phyloP scores from a whole-genome alignment of 1,140 invertebrate species.

The Phocides pigmalion region DNA sequence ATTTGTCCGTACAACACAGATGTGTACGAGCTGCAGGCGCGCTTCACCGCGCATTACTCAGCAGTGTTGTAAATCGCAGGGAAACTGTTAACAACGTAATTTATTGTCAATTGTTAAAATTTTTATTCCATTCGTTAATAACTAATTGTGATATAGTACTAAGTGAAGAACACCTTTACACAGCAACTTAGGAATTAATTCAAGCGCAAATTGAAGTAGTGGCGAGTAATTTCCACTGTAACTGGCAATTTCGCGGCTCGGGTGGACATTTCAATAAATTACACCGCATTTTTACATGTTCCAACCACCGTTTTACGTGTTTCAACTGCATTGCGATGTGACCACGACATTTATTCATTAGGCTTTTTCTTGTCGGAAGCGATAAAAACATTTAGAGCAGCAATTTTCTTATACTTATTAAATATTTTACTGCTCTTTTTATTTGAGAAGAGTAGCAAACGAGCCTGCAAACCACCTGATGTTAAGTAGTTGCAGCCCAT shows the following conservation, averaged over 20 bases:
- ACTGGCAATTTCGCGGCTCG: slow-evolving; percentile 19
- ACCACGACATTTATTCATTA: slow-evolving; percentile 33
- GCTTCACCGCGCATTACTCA: too few relatives aligned
- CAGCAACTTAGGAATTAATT: slow-evolving; percentile 1
- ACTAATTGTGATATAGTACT: background rate
- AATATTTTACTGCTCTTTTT: too few relatives aligned
- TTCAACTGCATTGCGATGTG: background rate
- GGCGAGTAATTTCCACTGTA: slow-evolving; percentile 22
- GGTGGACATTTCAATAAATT: slow-evolving; percentile 31
- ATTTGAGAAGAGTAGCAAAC: too few relatives aligned
- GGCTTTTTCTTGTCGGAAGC: background rate
- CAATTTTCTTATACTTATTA: too few relatives aligned
- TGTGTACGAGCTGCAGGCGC: too few relatives aligned
- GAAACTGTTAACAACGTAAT: too few relatives aligned
- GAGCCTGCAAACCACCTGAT: too few relatives aligned
- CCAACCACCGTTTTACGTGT: background rate
- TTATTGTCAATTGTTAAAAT: background rate
- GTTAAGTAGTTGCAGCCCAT: too few relatives aligned
- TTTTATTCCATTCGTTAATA: background rate
- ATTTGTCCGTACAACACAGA: too few relatives aligned
- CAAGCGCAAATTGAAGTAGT: slow-evolving; percentile 18
- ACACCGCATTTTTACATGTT: slow-evolving; percentile 27
- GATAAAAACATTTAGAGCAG: background rate
- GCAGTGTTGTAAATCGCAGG: too few relatives aligned
- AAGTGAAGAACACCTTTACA: background rate